Evolutionary conservation across 2,113 vertebrate species (phyloP).

Genomic region (Gasterosteus aculeatus): DNA sequence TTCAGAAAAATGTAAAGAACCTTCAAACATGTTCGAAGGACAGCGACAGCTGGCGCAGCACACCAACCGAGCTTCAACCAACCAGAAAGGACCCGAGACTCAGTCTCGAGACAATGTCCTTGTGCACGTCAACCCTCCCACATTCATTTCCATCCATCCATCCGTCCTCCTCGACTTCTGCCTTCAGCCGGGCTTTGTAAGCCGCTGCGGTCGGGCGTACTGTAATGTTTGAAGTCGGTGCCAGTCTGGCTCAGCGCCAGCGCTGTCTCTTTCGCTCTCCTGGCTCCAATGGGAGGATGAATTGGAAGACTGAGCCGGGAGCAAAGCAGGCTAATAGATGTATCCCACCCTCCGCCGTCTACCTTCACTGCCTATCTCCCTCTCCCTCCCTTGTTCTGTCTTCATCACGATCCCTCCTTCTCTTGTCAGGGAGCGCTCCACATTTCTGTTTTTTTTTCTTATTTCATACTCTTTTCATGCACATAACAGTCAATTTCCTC

Average conservation of each 20-base stretch:
- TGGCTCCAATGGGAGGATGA: constrained; percentile 58
- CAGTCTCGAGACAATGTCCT: constrained; percentile 52
- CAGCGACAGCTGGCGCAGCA: constrained; percentile 43
- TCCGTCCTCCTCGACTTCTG: constrained; percentile 69
- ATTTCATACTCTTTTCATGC: constrained; percentile 54
- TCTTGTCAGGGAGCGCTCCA: constrained; percentile 53
- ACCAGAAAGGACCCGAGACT: constrained; percentile 59
- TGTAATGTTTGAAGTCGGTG: constrained; percentile 79
- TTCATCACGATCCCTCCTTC: constrained; percentile 49
- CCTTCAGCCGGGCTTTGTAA: constrained; percentile 70
- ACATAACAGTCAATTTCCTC: constrained; percentile 62
- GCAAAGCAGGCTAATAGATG: constrained; percentile 77
- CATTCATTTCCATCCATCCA: constrained; percentile 71
- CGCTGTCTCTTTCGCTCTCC: constrained; percentile 59
- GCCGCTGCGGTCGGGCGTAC: constrained; percentile 68
- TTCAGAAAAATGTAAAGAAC: constrained; percentile 35
- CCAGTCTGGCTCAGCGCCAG: constrained; percentile 76
- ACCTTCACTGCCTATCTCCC: constrained; percentile 63
- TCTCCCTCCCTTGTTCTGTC: constrained; percentile 62
- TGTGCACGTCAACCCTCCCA: constrained; percentile 64
- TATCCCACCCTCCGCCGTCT: constrained; percentile 71
- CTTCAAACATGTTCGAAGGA: constrained; percentile 49
- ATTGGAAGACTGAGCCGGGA: constrained; percentile 72
- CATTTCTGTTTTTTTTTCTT: constrained; percentile 49
- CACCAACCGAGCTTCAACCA: constrained; percentile 53